A percentile compares a stretch with the other conserved stretches of the same genome.
Conservation (phyloP, 2,113 vertebrate genomes). For the Athene noctua region DNA sequence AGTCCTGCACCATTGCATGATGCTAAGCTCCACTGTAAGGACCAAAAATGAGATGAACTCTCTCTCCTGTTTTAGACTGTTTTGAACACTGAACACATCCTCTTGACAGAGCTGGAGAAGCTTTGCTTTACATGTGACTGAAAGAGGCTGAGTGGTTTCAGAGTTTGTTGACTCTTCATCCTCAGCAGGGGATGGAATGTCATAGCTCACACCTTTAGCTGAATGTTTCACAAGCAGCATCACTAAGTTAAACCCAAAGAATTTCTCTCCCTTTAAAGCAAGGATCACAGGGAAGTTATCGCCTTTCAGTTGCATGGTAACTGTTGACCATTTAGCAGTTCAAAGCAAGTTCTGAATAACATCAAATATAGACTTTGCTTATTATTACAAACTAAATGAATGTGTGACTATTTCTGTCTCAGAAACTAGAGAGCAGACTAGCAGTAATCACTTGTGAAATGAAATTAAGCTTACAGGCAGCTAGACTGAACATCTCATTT, state of each 20-base stretch:
- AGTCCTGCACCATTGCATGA: neutral
- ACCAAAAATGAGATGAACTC: neutral
- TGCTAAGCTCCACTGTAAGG: neutral
- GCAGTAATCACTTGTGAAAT: constrained; percentile 50
- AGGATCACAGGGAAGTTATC: neutral
- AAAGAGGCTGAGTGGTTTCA: neutral
- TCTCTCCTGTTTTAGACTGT: neutral
- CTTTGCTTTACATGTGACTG: neutral
- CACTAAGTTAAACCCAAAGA: neutral
- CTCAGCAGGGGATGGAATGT: neutral
- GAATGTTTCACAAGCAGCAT: neutral
- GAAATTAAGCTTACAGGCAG: constrained; percentile 35
- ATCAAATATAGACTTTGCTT: neutral
- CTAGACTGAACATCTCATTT: constrained; percentile 37
- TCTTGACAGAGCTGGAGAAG: neutral
- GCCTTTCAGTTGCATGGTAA: neutral
- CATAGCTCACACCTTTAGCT: neutral
- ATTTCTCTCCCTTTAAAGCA: neutral
- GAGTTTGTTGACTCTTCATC: neutral
- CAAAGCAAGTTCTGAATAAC: constrained; percentile 15
- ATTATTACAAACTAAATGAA: constrained; percentile 31
- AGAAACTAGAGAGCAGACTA: neutral
- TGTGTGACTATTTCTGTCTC: constrained; percentile 45
- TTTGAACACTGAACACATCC: neutral
- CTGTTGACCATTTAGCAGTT: constrained; percentile 25